Evolutionary conservation across 2,113 vertebrate genomes (phyloP), one percentile per base, ranked within the genome.

Genomic region (Thomomys bottae): DNA sequence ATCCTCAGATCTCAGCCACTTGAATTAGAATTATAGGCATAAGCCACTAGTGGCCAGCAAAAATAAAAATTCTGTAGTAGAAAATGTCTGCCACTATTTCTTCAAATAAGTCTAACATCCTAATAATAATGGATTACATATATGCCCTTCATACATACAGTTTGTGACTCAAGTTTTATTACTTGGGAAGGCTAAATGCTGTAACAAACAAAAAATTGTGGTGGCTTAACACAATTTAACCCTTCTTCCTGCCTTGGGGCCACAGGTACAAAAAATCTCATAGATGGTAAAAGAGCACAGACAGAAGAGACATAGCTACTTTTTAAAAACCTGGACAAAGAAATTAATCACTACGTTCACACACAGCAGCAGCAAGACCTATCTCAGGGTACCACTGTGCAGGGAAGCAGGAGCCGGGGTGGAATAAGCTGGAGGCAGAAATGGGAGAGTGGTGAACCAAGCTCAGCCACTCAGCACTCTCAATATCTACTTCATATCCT

Each of bases 21-120:
- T 45, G 11, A 11, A 45, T 45, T 45, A 45, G 45, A 11, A 45
- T 45, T 45, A 45, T 8, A 45, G 45, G 45, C 45, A 45, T 45
- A 11, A 45, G 45, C 45, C 45, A 45, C 45, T 11, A 45, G 45
- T 45, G 45, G 45, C 45, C 45, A 45, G 26, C 24, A 21, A 24
- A 63, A 49, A 79, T 88, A 40, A 94, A 84, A 20, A 59, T 91
- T 80, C 23, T 77, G 38, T 54, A 79, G n/a, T 40, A 84, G 28
- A 14, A n/a, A 28, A 88, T 10, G 3, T 67, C 67, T 76, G 61
- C 32, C 76, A 34, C 59, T 77, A 77, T 23, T 36, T 34, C 26
- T 91, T 91, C 66, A 83, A 94, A 70, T 79, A 2, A 79, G 21
- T 8, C 1, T 75, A 61, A 76, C 3, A 2, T 86, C 28, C 23